These are phyloP conservation scores for Teinopalpus imperialis DNA, from an alignment of 2,888 invertebrate species.

Conservation along the genomic window DNA sequence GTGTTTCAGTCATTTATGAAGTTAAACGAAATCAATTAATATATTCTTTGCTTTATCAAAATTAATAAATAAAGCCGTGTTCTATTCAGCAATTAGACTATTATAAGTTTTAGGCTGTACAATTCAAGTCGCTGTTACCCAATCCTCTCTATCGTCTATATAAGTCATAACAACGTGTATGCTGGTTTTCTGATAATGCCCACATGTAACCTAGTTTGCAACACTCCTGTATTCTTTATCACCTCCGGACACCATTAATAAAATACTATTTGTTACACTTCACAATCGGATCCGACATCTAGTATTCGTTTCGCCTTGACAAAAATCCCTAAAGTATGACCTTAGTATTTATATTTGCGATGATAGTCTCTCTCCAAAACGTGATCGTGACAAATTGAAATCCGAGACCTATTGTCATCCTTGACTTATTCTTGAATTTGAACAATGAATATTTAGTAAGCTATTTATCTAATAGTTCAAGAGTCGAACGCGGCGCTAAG, in stretches of 20 bases:
- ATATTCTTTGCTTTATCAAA: constrained; percentile 25
- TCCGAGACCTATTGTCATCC: constrained; percentile 62
- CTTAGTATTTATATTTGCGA: constrained; percentile 45
- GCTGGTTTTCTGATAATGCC: constrained; percentile 58
- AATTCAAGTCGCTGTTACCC: constrained; percentile 28
- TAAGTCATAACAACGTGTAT: constrained; percentile 38
- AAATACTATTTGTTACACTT: constrained; percentile 7
- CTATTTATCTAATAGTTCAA: constrained; percentile 56
- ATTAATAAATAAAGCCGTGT: too few species aligned
- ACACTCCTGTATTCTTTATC: constrained; percentile 33
- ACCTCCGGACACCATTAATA: constrained; percentile 13
- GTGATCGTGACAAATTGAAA: constrained; percentile 70
- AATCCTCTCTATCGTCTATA: constrained; percentile 35
- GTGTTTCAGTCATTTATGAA: constrained; percentile 4
- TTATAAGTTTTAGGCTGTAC: not conserved
- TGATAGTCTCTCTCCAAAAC: constrained; percentile 50
- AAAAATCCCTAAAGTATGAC: constrained; percentile 53
- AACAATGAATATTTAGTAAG: constrained; percentile 52
- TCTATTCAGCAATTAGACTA: constrained; percentile 15
- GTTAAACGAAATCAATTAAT: constrained; percentile 17
- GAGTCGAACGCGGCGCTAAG: constrained; percentile 28
- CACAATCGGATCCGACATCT: constrained; percentile 23
- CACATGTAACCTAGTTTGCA: constrained; percentile 48
- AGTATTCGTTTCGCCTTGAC: constrained; percentile 38
- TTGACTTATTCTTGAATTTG: constrained; percentile 67